Evolutionary conservation across 1,140 invertebrate species (phyloP), one percentile per base, ranked within the genome.

Genomic region (Muscidifurax raptorellus): DNA sequence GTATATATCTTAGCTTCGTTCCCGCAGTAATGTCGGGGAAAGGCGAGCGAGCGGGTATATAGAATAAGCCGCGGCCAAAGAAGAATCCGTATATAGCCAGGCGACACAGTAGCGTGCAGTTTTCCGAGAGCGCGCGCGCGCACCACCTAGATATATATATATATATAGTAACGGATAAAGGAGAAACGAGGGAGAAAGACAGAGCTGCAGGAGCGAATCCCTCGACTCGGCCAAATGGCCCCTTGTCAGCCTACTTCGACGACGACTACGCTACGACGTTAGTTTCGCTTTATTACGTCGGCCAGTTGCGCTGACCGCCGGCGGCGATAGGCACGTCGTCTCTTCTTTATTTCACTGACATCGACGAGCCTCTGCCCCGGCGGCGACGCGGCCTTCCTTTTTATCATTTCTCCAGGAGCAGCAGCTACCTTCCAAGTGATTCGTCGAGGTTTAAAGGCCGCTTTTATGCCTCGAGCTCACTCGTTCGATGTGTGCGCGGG

Each of bases 181-280:
- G 27, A n/a, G 18, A 74, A 74, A 74, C 27, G 71, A 75, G 72
- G 40, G 32, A 75, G 72, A 44, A n/a, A 30, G 12, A 71, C 3
- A 13, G 15, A 47, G n/a, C n/a, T 18, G 25, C 36, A 13, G 1
- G 71, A 74, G 72, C 32, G 32, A 40, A 40, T 74, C 30, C 36
- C 72, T 22, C 22, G 30, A 9, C 76, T 59, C 47, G 22, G 32
- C 47, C 76, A 47, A 71, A 71, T 40, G 67, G 40, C n/a, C 67
- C 27, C 79, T 80, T 80, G 79, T 80, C 79, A 80, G 79, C 67
- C 79, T 71, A 80, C 30, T 71, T n/a, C 75, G 30, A 74, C 71
- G 52, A 59, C 18, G n/a, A 22, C 59, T 4, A 12, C 71, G 44
- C 76, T 64, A 47, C 76, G 32, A 27, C 30, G 30, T 69, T 67